Evolutionary conservation across 2,797 vertebrate species (phyloP).

Genomic region (Euphonia xanthogaster): DNA sequence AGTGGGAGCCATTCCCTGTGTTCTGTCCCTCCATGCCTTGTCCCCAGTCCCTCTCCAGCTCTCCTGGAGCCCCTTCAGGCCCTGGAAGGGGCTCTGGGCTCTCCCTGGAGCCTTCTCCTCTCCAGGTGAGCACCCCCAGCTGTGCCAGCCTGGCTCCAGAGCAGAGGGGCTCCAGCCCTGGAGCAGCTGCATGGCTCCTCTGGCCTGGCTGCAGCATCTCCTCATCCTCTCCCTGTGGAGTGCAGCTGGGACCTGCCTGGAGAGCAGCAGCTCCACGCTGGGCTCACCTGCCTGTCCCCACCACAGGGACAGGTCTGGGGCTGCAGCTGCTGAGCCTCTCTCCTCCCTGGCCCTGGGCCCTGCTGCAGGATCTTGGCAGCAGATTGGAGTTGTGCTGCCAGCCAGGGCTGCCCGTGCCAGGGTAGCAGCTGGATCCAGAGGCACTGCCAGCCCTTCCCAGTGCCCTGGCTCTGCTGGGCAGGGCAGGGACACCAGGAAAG

Average conservation of each 20-base stretch:
- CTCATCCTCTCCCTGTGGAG: rapidly evolving
- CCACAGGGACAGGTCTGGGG: rapidly evolving
- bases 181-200: not conserved
- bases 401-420: not conserved
- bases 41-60: not conserved
- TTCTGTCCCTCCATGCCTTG: not conserved
- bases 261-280: not conserved
- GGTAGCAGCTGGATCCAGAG: not conserved
- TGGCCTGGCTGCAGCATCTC: not conserved
- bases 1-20: not conserved
- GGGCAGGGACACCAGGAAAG: not conserved
- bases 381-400: not conserved
- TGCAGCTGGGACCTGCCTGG: not conserved
- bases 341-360: not conserved
- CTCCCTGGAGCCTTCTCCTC: not conserved
- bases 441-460: rapidly evolving
- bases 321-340: not conserved
- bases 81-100: rapidly evolving
- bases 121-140: not conserved
- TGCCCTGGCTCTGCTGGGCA: not conserved
- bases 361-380: not conserved
- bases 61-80: not conserved
- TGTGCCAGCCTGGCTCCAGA: not conserved
- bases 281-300: not conserved
- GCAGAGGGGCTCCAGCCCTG: not conserved